Percentiles rank a stretch among this genome's conserved stretches.
Evolutionary conservation across 2,888 invertebrate genomes (phyloP).

Genomic region (Crioceris asparagi): DNA sequence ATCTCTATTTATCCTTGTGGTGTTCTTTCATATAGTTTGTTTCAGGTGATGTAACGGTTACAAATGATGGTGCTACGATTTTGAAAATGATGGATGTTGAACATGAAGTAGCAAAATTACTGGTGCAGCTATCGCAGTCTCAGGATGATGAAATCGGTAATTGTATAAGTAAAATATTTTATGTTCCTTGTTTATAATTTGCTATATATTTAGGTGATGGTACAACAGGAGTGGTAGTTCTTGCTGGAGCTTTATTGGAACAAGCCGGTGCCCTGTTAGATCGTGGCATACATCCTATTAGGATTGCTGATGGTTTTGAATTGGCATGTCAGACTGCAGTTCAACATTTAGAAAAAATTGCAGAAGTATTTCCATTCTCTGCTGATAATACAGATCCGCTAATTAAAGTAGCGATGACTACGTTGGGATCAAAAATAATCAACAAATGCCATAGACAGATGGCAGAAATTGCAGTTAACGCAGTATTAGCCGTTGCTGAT

Average conservation of each 20-base stretch:
- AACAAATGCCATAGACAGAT: conserved; percentile 95
- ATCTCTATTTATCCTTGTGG: background rate
- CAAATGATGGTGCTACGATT: conserved; percentile 99
- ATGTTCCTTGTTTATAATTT: no score
- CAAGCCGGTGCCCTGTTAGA: conserved; percentile 88
- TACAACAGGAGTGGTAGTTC: conserved; percentile 92
- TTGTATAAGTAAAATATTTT: no score
- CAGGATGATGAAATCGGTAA: conserved; percentile 92
- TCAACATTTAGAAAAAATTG: conserved; percentile 75
- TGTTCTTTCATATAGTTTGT: conserved; percentile 2
- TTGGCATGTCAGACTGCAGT: conserved; percentile 86
- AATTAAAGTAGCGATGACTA: conserved; percentile 94
- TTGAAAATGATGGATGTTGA: conserved; percentile 98
- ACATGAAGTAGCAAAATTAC: conserved; percentile 93
- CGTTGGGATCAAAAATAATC: conserved; percentile 95
- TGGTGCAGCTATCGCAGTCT: conserved; percentile 96
- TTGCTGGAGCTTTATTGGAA: conserved; percentile 82
- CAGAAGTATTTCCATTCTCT: conserved; percentile 82
- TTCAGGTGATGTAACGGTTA: conserved; percentile 77
- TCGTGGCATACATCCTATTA: conserved; percentile 96
- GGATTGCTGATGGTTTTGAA: conserved; percentile 98
- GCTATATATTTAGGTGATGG: conserved; percentile 81
- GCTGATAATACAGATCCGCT: conserved; percentile 75
- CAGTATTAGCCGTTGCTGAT: conserved; percentile 93
- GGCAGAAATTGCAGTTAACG: conserved; percentile 98